Base-by-base conservation (phyloP, 2,113 vertebrate genomes). In the Scatophagus argus region DNA sequence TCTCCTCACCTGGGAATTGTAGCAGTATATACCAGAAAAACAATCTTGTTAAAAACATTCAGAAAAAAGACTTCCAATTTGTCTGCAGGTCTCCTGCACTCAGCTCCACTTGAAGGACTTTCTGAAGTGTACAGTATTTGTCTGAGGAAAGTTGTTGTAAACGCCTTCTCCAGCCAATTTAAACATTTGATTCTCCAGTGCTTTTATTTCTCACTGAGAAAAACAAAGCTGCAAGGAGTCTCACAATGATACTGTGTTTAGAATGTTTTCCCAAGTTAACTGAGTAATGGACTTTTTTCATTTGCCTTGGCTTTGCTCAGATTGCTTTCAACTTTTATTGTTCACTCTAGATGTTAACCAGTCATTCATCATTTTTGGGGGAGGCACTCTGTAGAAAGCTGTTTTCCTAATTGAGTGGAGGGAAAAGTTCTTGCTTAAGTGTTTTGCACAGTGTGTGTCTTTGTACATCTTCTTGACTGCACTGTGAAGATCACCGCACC, bases 131-230 rank as follows among this genome's bases (percentile, higher is more conserved):
- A 59, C 72, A 68, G 83, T 79, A 77, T 75, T 84, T 62, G 46
- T 80, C 41, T 68, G 59, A 81, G 67, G 67, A 72, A 76, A 62
- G 44, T 73, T 80, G 73, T 80, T 89, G 75, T 87, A 72, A 77
- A 82, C 27, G 8, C 60, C 59, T 88, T 80, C 74, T 87, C 23
- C 49, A 74, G 86, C 81, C 90, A 91, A 71, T 91, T 84, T 82
- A 88, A 94, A 91, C 87, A 81, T 71, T 77, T 83, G 55, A 86
- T 83, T 81, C 79, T 83, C 67, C 69, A 34, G 69, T 80, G 64
- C 73, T 80, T 90, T 87, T 86, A 75, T 83, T 76, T 43, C 44
- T 77, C 29, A 34, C 89, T 81, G 77, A 81, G 85, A 74, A 87
- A 90, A 89, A 83, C 71, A 86, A 76, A 78, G 59, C 77, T 65